A percentile compares a stretch with the other conserved stretches of the same genome.
phyloP scores from a whole-genome alignment of 2,113 vertebrate species.

The Leucopsar rothschildi region DNA sequence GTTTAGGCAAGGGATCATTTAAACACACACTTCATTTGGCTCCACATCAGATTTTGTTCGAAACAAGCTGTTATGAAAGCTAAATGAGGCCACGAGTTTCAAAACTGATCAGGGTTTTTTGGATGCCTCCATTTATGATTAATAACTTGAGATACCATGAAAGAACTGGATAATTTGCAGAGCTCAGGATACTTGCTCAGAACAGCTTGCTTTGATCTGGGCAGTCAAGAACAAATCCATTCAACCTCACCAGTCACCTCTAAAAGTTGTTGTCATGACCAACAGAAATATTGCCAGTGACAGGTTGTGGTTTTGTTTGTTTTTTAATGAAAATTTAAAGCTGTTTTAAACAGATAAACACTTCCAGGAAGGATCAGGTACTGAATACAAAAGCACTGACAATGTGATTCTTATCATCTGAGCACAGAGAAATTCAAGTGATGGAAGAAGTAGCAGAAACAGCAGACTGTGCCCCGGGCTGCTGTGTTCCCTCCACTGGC shows the following conservation, averaged over 20 bases:
- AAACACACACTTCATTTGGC: constrained; percentile 58
- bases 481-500: background rate
- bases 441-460: background rate
- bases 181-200: background rate
- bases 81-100: constrained; percentile 58
- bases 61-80: constrained; percentile 62
- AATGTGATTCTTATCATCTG: background rate
- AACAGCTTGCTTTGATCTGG: background rate
- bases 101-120: constrained; percentile 51
- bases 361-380: constrained; percentile 15
- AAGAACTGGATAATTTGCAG: background rate
- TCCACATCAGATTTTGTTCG: constrained; percentile 41
- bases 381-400: background rate
- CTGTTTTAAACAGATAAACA: constrained; percentile 25
- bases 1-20: constrained; percentile 65
- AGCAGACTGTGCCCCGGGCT: background rate
- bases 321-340: constrained; percentile 25
- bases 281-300: background rate
- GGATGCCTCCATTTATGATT: constrained; percentile 48
- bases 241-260: background rate
- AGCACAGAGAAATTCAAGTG: background rate
- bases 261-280: background rate
- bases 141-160: constrained; percentile 21
- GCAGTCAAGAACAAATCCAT: background rate
- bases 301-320: background rate